These are phyloP conservation scores for Adelognathus sp. DNA, from an alignment of 2,888 invertebrate species.

Conservation along the genomic window DNA sequence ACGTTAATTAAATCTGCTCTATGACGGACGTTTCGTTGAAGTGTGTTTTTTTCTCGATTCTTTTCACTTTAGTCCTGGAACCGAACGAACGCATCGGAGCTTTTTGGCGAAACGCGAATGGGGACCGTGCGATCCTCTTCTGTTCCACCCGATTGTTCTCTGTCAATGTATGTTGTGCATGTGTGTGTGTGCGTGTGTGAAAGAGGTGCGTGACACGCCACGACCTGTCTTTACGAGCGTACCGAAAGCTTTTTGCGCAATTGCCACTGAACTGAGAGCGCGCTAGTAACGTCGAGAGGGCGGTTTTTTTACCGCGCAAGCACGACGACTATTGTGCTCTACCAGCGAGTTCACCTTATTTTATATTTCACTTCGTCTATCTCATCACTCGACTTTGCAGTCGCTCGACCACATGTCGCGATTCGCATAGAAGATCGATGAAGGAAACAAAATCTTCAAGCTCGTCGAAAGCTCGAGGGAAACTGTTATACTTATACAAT, in stretches of 20 bases:
- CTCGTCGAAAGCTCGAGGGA: conserved; percentile 11
- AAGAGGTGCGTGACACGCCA: neutral
- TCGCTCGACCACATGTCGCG: neutral
- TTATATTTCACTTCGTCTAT: conserved; percentile 13
- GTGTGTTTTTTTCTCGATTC: neutral
- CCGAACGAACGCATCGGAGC: neutral
- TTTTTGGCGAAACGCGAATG: neutral
- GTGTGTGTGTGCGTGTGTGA: neutral
- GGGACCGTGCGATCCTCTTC: neutral
- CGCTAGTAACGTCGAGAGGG: neutral
- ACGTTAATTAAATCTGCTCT: neutral
- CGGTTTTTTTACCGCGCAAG: neutral
- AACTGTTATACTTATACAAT: neutral
- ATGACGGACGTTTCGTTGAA: neutral
- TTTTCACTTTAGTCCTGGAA: neutral
- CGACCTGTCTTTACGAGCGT: conserved; percentile 1
- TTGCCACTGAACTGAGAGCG: conserved; percentile 8
- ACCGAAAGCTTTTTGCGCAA: conserved; percentile 38
- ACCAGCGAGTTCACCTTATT: neutral
- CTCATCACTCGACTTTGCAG: neutral
- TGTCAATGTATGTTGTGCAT: neutral
- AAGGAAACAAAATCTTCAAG: neutral
- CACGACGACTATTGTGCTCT: conserved; percentile 2
- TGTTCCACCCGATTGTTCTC: neutral
- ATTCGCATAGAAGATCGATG: conserved; percentile 21